Conservation (phyloP, 2,888 invertebrate genomes). For the Carpatolechia fugitivella region DNA sequence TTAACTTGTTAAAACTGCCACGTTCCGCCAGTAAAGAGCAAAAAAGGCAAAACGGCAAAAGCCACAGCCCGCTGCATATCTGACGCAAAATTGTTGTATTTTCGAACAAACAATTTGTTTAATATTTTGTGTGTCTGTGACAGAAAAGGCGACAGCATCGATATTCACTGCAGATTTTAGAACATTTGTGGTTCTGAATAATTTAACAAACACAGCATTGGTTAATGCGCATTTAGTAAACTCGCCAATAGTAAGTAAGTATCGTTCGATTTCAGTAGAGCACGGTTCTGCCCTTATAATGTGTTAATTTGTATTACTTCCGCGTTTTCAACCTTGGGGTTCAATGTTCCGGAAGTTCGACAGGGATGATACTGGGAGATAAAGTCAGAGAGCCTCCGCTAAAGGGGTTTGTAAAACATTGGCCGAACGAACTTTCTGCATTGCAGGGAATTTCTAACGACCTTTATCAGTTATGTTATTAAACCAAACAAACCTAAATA, state of each 20-base stretch:
- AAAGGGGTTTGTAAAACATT: background rate
- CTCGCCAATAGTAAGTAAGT: background rate
- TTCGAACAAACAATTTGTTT: slow-evolving; percentile 8
- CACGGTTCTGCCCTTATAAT: slow-evolving; percentile 10
- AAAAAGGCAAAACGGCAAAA: slow-evolving; percentile 17
- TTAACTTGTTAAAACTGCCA: slow-evolving; percentile 25
- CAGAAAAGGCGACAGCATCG: background rate
- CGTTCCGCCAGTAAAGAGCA: slow-evolving; percentile 23
- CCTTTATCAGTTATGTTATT: background rate
- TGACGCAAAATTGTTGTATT: slow-evolving; percentile 14
- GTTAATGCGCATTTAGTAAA: background rate
- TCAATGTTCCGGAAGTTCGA: slow-evolving; percentile 10
- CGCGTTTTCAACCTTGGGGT: slow-evolving; percentile 12
- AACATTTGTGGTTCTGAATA: background rate
- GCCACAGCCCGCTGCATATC: slow-evolving; percentile 11
- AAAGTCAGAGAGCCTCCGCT: background rate
- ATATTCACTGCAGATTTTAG: background rate
- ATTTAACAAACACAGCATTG: background rate
- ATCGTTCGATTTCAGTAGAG: background rate
- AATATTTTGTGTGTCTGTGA: background rate
- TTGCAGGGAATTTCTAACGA: background rate
- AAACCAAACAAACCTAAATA: background rate
- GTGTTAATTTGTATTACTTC: slow-evolving; percentile 20
- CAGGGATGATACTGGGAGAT: background rate
- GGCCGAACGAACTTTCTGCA: background rate